Base-by-base conservation (phyloP, 1,140 invertebrate species). In the Streblospio benedicti region DNA sequence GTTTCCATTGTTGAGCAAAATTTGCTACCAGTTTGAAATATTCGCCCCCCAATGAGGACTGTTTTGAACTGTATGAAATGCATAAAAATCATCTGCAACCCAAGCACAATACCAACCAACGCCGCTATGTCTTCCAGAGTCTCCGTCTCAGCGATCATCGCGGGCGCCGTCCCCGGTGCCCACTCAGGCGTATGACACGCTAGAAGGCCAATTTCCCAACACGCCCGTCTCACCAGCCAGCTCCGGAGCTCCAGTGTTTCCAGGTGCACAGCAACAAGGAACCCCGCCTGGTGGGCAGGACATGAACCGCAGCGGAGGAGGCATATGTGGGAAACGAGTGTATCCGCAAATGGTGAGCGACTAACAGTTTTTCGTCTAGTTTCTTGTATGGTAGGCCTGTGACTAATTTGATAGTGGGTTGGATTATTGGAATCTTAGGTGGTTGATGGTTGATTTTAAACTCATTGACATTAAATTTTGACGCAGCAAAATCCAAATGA, bases 151-250 rank as follows among this genome's bases (percentile, higher is more conserved):
- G 56, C 76, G 69, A 57, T 76, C 77, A 27, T 78, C 77, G 2
- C 62, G 76, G 51, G 75, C 69, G 14, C 71, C 75, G 20, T 78
- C 78, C 45, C 77, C 78, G 35, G 62, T 76, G 27, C 66, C 72
- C 43, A 69, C 60, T 38, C 70, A 69, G 45, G 69, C 69, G 9
- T 72, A 73, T 67, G 78, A 80, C 71, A 73, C 72, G 18, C 65
- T 80, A 63, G 78, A 80, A 59, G 78, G 78, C n/a, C 76, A 78
- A 58, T 78, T 77, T 62, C 62, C 68, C 38, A 65, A 69, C 44
- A 61, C 50, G 20, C 58, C 55, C 59, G 47, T 35, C 49, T 38
- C 6, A 57, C 23, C 28, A 18, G 4, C 61, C 50, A 57, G 60
- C 53, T 65, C 50, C 43, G 54, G 61, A 28, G 50, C 23, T 32